Evolutionary conservation across 2,113 vertebrate genomes (phyloP), one percentile per base, ranked within the genome.

Genomic region (Ranitomeya imitator): DNA sequence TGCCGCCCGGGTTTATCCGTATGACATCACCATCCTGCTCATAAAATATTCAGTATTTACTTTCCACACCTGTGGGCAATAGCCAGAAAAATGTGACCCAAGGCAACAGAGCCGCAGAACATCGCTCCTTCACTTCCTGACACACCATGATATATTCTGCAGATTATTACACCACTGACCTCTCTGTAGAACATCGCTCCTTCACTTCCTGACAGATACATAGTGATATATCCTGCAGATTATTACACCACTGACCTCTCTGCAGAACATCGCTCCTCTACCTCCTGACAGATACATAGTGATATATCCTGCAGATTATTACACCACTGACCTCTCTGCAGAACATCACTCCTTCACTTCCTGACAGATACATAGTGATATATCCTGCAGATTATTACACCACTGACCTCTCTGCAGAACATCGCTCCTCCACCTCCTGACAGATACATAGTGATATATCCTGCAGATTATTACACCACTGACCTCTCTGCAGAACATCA

Each of bases 181-280:
- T 14, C 69, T 79, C 77, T 79, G 77, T 52, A 79, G 77, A 79
- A 23, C 54, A 79, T 79, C 12, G 12, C 77, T 79, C 77, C 51
- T 55, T 21, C 6, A 54, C 77, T 52, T 23, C 54, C 77, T 79
- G 1, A 31, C 26, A 31, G 65, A 13, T 26, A 67, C 0, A 51
- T 52, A 78, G 45, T 78, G 76, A 78, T 52, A 52, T 78, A 78
- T 78, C 19, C 76, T 78, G 76, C n/a, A 51, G 76, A 54, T 21
- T 31, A 78, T 78, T n/a, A 10, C 65, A 13, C 26, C 26, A 31
- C 26, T 31, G 26, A 31, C 26, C 26, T 31, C 26, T 31, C 26
- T 31, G 26, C 26, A 31, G 26, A 31, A 1, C 26, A 31, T 31
- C 26, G 2, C 26, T 31, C 76, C 45, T 11, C 76, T 10, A 54